Evolutionary conservation across 92 coral and sea anemone species (phyloP).

Genomic region (Epizoanthus illoricatus): DNA sequence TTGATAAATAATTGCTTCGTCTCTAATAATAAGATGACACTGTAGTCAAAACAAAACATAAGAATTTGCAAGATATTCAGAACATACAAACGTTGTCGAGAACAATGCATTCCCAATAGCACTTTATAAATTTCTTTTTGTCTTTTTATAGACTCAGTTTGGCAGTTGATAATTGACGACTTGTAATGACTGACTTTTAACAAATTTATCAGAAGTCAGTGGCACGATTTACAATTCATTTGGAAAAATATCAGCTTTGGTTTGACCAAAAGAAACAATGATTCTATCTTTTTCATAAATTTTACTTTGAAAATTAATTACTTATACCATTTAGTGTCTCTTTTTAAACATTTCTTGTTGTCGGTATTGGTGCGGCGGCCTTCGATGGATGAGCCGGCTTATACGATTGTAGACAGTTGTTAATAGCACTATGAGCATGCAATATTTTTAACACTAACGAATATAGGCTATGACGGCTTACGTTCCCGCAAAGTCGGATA

Average conservation of each 20-base stretch:
- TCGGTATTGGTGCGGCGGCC: background rate
- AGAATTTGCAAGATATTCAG: background rate
- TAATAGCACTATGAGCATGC: background rate
- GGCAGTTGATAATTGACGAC: conserved; percentile 24
- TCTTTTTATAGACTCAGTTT: background rate
- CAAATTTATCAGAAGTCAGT: background rate
- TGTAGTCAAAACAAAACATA: conserved; percentile 21
- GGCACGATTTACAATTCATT: background rate
- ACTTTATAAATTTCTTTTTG: conserved; percentile 1
- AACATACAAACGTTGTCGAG: conserved; percentile 1
- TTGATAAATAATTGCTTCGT: conserved; percentile 1
- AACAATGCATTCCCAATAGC: conserved; percentile 3
- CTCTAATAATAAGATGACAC: conserved; percentile 3
- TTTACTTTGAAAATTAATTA: background rate
- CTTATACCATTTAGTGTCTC: background rate
- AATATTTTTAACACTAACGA: background rate
- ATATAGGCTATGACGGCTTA: background rate
- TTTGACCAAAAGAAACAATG: background rate
- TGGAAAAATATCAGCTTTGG: background rate
- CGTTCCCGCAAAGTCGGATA: too few species aligned
- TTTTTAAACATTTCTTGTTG: background rate
- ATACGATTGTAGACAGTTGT: background rate
- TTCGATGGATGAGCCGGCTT: background rate
- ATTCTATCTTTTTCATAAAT: background rate
- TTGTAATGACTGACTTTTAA: conserved; percentile 1